These are phyloP conservation scores for Tribolium madens DNA, from an alignment of 1,140 invertebrate genomes.

Conservation along the genomic window DNA sequence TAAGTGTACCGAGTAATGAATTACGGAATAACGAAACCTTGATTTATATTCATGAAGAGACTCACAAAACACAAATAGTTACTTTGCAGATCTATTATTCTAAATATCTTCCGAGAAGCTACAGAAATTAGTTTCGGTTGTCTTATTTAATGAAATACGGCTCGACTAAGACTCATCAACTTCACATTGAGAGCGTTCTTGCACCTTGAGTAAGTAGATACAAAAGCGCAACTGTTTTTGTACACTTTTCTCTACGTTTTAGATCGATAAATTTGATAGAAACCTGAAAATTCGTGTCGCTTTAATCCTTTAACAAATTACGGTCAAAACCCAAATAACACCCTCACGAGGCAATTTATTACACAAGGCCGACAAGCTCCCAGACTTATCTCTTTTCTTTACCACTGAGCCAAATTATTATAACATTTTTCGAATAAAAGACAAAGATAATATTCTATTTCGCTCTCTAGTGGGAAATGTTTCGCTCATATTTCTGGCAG, in stretches of 20 bases:
- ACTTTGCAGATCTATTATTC: constrained; percentile 30
- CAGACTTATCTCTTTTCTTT: constrained; percentile 20
- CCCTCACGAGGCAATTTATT: constrained; percentile 19
- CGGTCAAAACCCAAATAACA: constrained; percentile 31
- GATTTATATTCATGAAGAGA: constrained; percentile 23
- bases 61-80: constrained; percentile 9
- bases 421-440: background rate
- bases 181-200: constrained; percentile 21
- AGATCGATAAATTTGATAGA: constrained; percentile 14
- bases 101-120: constrained; percentile 13
- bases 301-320: constrained; percentile 18
- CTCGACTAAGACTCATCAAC: constrained; percentile 19
- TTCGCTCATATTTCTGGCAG: background rate
- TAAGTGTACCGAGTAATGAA: background rate
- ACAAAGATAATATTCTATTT: background rate
- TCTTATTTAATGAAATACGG: constrained; percentile 35
- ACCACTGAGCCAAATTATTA: constrained; percentile 1
- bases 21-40: background rate
- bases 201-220: constrained; percentile 8
- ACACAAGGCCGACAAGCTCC: background rate
- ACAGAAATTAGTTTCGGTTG: constrained; percentile 13
- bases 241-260: background rate
- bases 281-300: constrained; percentile 1
- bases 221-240: background rate
- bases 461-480: background rate